Evolutionary conservation across 1,140 invertebrate genomes (phyloP).

Genomic region (Eciton burchellii): DNA sequence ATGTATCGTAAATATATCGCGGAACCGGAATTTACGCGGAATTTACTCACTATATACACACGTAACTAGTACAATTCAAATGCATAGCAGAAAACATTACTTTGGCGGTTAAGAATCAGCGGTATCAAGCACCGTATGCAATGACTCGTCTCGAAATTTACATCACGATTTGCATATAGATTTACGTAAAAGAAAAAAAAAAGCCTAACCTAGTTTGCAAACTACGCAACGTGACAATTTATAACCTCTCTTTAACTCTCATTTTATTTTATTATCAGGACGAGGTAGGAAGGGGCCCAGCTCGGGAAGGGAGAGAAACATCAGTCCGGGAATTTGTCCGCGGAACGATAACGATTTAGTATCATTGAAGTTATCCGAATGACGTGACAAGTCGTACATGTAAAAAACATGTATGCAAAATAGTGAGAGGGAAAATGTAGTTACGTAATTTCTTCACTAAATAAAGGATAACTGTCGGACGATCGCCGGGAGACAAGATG

Average conservation of each 20-base stretch:
- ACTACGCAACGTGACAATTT: background rate
- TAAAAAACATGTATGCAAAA: conserved; percentile 19
- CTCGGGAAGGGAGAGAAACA: no score
- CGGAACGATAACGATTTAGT: no score
- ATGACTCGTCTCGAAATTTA: no score
- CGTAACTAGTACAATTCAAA: no score
- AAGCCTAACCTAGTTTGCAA: background rate
- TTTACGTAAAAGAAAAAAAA: background rate
- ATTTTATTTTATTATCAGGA: background rate
- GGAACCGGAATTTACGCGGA: no score
- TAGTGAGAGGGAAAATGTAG: conserved; percentile 12
- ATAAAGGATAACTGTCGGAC: background rate
- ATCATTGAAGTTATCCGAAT: no score
- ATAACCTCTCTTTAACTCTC: conserved; percentile 62
- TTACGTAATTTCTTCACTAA: conserved; percentile 66
- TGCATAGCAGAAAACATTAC: no score
- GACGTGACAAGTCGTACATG: background rate
- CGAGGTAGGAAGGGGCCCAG: background rate
- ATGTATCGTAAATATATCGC: no score
- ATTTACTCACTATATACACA: no score
- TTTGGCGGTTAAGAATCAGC: no score
- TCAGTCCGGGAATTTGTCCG: background rate
- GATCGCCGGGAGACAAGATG: background rate
- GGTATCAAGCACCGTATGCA: no score
- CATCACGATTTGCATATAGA: no score